These are phyloP conservation scores for Xiphorhynchus erythropygius DNA, from an alignment of 2,797 vertebrate genomes.

Conservation along the genomic window DNA sequence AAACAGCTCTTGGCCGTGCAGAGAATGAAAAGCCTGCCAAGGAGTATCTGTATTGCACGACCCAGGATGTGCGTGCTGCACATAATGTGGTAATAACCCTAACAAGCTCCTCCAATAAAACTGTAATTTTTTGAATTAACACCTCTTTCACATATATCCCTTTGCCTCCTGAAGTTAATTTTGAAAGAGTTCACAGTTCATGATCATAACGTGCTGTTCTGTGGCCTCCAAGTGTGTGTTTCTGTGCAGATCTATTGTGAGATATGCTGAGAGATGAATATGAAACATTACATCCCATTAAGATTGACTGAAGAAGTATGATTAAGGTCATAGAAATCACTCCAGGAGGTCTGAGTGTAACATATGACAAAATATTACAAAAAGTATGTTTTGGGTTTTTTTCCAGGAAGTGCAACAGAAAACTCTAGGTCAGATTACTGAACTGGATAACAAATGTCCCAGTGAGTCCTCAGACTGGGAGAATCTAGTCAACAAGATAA, in stretches of 20 bases:
- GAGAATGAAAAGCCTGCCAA: neutral
- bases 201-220: neutral
- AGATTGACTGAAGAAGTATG: neutral
- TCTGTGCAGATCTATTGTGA: neutral
- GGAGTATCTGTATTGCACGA: neutral
- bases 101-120: neutral
- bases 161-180: neutral
- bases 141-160: neutral
- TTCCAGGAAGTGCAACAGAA: conserved; percentile 10
- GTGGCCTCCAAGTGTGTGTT: neutral
- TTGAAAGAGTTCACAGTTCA: neutral
- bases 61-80: neutral
- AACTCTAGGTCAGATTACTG: conserved; percentile 7
- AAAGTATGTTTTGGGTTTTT: neutral
- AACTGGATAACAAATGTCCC: neutral
- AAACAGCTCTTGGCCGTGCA: neutral
- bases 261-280: neutral
- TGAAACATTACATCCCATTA: neutral
- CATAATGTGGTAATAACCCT: accelerated
- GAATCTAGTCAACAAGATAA: neutral
- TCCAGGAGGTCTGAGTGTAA: neutral
- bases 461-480: neutral
- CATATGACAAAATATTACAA: neutral
- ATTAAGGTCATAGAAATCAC: neutral
- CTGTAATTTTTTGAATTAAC: neutral